Evolutionary conservation across 2,888 invertebrate genomes (phyloP).

Genomic region (Caradrina clavipalpis): DNA sequence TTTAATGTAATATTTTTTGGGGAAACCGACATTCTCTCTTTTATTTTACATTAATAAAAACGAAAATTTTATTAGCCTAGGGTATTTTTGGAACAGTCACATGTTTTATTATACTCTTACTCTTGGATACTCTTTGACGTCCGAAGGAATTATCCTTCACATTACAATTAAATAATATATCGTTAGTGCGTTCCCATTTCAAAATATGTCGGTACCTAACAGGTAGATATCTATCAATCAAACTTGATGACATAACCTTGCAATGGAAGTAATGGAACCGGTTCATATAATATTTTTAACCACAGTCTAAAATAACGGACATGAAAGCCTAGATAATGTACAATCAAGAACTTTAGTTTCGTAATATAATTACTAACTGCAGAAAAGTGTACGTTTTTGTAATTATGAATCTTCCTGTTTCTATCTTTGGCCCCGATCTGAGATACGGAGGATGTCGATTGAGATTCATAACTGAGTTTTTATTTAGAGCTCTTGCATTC

Average conservation of each 20-base stretch:
- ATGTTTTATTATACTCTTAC: no score
- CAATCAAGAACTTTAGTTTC: slow-evolving; percentile 32
- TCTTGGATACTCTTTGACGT: no score
- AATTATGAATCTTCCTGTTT: slow-evolving; percentile 47
- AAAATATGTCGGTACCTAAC: slow-evolving; percentile 7
- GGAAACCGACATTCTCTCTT: no score
- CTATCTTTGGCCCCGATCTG: slow-evolving; percentile 25
- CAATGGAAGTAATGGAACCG: slow-evolving; percentile 32
- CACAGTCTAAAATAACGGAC: slow-evolving; percentile 52
- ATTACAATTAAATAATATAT: slow-evolving; percentile 8
- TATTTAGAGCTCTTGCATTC: slow-evolving; percentile 7
- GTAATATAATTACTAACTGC: slow-evolving; percentile 25
- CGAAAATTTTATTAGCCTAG: no score
- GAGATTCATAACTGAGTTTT: neutral
- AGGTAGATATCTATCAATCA: slow-evolving; percentile 36
- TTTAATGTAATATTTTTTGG: no score
- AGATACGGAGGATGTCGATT: slow-evolving; percentile 14
- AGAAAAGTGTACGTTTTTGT: slow-evolving; percentile 27
- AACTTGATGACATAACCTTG: slow-evolving; percentile 48
- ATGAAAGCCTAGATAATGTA: slow-evolving; percentile 48
- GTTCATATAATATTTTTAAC: neutral
- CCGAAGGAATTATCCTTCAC: slow-evolving; percentile 23
- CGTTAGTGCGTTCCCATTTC: slow-evolving; percentile 26
- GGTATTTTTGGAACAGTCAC: no score
- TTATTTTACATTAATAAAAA: no score